These are phyloP conservation scores for Drosophila biarmipes DNA, from an alignment of 1,140 invertebrate species.

Conservation along the genomic window DNA sequence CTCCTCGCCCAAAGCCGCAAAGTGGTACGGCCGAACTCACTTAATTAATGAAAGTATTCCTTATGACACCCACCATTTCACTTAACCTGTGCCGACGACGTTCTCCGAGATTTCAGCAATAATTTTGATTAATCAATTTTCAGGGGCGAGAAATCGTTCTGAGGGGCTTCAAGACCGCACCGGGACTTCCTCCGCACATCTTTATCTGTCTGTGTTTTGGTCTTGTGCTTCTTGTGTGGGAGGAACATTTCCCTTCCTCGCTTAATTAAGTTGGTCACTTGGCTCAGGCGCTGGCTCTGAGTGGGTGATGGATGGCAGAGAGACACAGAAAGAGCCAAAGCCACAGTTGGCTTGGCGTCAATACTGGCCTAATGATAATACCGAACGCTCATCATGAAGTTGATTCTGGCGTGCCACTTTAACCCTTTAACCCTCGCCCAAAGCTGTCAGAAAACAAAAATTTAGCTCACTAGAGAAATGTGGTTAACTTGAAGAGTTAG, in stretches of 20 bases:
- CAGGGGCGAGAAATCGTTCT: conserved; percentile 56
- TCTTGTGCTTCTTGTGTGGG: conserved; percentile 54
- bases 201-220: conserved; percentile 24
- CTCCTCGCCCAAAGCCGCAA: neutral
- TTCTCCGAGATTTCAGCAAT: conserved; percentile 29
- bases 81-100: conserved; percentile 5
- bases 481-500: too few species aligned
- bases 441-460: too few species aligned
- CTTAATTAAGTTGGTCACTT: conserved; percentile 80
- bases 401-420: conserved; percentile 2
- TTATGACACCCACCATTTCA: conserved; percentile 19
- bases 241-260: conserved; percentile 77
- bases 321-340: conserved; percentile 9
- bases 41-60: conserved; percentile 29
- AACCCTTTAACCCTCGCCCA: neutral
- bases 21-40: neutral
- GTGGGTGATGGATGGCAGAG: conserved; percentile 64
- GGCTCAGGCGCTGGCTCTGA: conserved; percentile 70
- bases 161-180: conserved; percentile 42
- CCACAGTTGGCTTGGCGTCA: conserved; percentile 34
- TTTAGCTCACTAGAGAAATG: too few species aligned
- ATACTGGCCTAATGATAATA: conserved; percentile 52
- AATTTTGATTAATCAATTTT: conserved; percentile 77
- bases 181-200: neutral
- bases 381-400: conserved; percentile 39